Evolutionary conservation across 2,113 vertebrate species (phyloP), one percentile per base, ranked within the genome.

Genomic region (Tapirus terrestris): DNA sequence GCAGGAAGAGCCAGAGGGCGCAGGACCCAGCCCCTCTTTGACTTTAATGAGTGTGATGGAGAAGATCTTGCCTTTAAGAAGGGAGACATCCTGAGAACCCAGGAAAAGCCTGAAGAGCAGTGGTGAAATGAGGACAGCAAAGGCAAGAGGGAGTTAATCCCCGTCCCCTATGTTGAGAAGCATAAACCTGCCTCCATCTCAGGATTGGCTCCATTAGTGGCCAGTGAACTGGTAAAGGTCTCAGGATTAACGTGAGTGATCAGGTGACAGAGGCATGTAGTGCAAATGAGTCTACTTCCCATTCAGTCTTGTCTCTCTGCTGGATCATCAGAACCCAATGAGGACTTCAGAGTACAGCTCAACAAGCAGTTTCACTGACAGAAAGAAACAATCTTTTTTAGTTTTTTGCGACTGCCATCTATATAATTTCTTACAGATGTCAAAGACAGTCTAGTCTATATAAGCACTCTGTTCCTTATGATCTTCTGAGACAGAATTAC

Each of bases 191-290:
- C 99, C n/a, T 99, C 99, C 93, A 98, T 99, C 27, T 98, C 97
- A 87, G 98, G 98, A 93, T 89, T 97, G 73, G 91, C 98, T 98
- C 94, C 97, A 98, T 96, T 97, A 98, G 99, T 85, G 99, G 99
- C 97, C 99, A 99, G 98, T 51, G 99, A 99, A 98, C 99, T 98
- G 97, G 99, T 99, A 68, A 99, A 99, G 98, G 99, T 99, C 98
- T 99, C 99, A 99, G 99, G 99, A 99, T 99, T 98, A 99, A 99
- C 31, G 93, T 99, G 98, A 99, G 99, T 56, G 99, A 99, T 98
- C 99, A 99, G 94, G 99, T 99, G 99, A 99, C 99, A 99, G 99
- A 99, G 61, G 99, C 99, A 97, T 99, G 99, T 88, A 99, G 99
- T 2, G 99, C 96, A 99, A 99, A 82, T 98, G 98, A 6, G 99